These are phyloP conservation scores for Chelonus insularis DNA, from an alignment of 1,140 invertebrate species.

Conservation along the genomic window DNA sequence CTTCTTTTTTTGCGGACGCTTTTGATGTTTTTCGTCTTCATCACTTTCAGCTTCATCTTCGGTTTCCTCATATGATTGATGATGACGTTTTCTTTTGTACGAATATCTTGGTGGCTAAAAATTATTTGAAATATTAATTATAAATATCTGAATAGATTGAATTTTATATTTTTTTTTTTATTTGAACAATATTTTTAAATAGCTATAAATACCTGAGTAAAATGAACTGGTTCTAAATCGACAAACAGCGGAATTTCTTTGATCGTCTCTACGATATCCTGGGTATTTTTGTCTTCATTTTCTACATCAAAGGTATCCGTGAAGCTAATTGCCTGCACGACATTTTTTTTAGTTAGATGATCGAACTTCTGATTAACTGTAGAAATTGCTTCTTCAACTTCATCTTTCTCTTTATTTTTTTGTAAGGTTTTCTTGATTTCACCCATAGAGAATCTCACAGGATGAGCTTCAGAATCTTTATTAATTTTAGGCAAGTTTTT, in stretches of 20 bases:
- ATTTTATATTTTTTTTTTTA: too few species aligned
- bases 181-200: neutral
- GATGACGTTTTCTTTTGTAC: constrained; percentile 43
- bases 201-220: constrained; percentile 39
- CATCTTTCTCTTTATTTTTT: constrained; percentile 13
- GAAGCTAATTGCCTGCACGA: constrained; percentile 28
- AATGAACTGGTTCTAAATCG: constrained; percentile 46
- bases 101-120: constrained; percentile 45
- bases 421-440: constrained; percentile 36
- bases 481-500: constrained; percentile 22
- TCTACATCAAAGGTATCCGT: constrained; percentile 47
- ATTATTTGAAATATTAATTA: too few species aligned
- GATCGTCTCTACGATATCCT: neutral
- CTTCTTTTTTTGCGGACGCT: neutral
- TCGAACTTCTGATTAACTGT: neutral
- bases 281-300: constrained; percentile 23
- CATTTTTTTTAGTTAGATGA: constrained; percentile 3
- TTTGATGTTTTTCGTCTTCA: neutral
- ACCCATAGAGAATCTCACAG: constrained; percentile 30
- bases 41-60: constrained; percentile 27
- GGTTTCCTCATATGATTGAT: constrained; percentile 24
- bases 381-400: neutral
- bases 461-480: constrained; percentile 7
- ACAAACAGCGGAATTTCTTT: constrained; percentile 39
- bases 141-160: neutral